Percentiles rank a stretch among this genome's conserved stretches.
phyloP scores from a whole-genome alignment of 37 sponge, comb jelly and placozoan species.

The Sycon ciliatum region DNA sequence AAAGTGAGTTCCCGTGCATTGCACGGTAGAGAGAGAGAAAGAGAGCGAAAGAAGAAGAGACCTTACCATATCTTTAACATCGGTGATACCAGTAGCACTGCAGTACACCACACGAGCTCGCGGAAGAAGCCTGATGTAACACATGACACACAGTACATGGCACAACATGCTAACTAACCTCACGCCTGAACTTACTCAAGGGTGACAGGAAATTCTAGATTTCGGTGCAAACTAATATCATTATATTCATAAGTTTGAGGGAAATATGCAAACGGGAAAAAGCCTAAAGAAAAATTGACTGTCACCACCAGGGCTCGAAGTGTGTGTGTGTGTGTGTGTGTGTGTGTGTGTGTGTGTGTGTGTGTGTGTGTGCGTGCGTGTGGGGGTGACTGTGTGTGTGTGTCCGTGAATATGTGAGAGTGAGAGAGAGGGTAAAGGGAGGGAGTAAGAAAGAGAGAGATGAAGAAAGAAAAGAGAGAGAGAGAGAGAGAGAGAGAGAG shows the following conservation, averaged over 20 bases:
- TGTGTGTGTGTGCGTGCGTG: too few species aligned
- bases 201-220: neutral
- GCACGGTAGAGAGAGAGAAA: too few species aligned
- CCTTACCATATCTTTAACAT: slow-evolving; percentile 47
- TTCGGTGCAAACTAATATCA: neutral
- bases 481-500: too few species aligned
- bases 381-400: too few species aligned
- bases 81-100: slow-evolving; percentile 54
- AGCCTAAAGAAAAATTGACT: neutral
- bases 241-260: neutral
- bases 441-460: too few species aligned
- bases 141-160: neutral
- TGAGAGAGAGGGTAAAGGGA: too few species aligned
- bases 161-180: neutral
- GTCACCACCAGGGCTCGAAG: neutral
- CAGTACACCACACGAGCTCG: slow-evolving; percentile 52
- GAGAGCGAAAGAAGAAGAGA: too few species aligned
- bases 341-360: too few species aligned
- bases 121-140: slow-evolving; percentile 29
- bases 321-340: too few species aligned
- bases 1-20: too few species aligned
- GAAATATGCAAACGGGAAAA: neutral
- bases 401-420: too few species aligned
- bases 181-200: neutral
- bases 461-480: too few species aligned